A percentile compares a stretch with the other conserved stretches of the same genome.
Evolutionary conservation across 2,888 invertebrate genomes (phyloP).

Genomic region (Callyntrura guangdongensis): DNA sequence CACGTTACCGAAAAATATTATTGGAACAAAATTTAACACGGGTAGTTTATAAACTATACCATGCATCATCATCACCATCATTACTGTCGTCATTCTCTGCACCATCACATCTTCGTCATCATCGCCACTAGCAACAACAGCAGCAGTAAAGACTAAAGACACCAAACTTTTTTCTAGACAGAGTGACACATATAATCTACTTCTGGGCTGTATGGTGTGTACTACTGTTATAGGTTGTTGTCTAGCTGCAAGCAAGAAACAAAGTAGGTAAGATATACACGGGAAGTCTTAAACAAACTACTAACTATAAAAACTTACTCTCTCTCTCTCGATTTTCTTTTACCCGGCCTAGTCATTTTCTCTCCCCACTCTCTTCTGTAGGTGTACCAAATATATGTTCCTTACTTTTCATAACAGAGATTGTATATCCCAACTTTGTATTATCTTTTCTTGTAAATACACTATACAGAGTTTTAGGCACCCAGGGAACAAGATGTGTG

Average conservation of each 20-base stretch:
- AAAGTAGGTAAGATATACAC: conserved; percentile 13
- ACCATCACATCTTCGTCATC: too few relatives aligned
- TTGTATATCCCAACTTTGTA: conserved; percentile 67
- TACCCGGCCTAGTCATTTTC: conserved; percentile 7
- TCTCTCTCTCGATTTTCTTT: conserved; percentile 21
- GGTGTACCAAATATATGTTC: conserved; percentile 21
- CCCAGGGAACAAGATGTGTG: background rate
- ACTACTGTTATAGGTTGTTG: conserved; percentile 27
- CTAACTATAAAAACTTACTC: conserved; percentile 24
- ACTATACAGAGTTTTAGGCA: too few relatives aligned
- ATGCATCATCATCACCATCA: too few relatives aligned
- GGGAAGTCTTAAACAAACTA: background rate
- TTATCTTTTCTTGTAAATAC: conserved; percentile 40
- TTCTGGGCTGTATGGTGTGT: background rate
- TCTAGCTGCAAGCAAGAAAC: background rate
- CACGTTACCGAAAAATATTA: too few relatives aligned
- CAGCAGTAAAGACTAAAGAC: conserved; percentile 52
- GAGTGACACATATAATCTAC: conserved; percentile 73
- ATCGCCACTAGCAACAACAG: background rate
- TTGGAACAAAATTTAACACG: too few relatives aligned
- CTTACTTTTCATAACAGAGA: background rate
- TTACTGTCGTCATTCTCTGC: too few relatives aligned
- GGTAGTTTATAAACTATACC: too few relatives aligned
- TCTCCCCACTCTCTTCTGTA: background rate
- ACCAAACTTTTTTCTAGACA: conserved; percentile 55